Base-by-base conservation (phyloP, 2,113 vertebrate genomes). In the Thryonomys swinderianus region DNA sequence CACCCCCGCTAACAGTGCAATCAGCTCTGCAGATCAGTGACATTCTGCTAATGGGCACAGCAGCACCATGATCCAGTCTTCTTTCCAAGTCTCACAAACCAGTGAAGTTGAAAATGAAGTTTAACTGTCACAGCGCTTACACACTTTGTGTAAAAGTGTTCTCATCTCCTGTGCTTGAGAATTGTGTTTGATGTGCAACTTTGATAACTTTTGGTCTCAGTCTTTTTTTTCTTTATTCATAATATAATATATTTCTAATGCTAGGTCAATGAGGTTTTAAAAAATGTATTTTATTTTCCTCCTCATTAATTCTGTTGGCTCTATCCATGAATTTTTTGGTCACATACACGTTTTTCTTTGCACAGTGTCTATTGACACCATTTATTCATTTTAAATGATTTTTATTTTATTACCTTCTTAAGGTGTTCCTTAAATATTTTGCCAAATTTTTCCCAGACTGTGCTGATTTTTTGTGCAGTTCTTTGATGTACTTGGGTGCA, bases 11-110 rank as follows among this genome's bases (percentile, higher is more conserved):
- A 48, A 8, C 3, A 76, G 14, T 7, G 7, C 42, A 76, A 9
- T 14, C 27, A 48, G 42, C 25, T 76, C 0, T 30, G 14, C 7
- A 32, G 42, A 17, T 27, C 6, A 32, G 27, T 17, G 42, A 14
- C 0, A 32, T 48, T 48, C 42, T 27, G 5, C 27, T 17, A 48
- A 30, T 7, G 27, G 27, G 25, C 0, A 3, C 30, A 14, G 6
- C 25, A 14, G 0, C 25, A 1, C 42, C 7, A 17, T 1, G 3
- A 32, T 30, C 2, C 12, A 16, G 14, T 48, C 42, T 8, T 48
- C 27, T 16, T 25, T 48, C 42, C 42, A 76, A 76, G 6, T 8
- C 25, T 48, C 73, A 48, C 73, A 9, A 9, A 8, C 7, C 73
- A 48, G 7, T 30, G 7, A 76, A 32, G 14, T 32, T 30, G 2